Base-by-base conservation (phyloP, 2,888 invertebrate genomes). In the Apomyelois bistriatella region DNA sequence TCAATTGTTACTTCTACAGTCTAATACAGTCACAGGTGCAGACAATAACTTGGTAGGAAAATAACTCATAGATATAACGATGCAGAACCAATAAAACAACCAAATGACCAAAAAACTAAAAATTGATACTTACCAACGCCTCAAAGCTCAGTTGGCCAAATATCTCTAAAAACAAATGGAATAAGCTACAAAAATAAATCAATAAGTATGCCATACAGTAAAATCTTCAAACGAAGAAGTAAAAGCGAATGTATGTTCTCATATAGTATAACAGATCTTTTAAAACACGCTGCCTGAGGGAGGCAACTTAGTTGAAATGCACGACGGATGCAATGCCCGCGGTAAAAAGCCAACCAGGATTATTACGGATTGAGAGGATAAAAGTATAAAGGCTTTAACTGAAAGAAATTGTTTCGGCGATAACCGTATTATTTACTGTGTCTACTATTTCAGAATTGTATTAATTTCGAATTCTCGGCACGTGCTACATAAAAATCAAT, bases 281-380 rank as follows among this genome's bases (percentile, higher is more conserved):
- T 13, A 30, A 30, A 43, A 28, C 10, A 43, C n/a, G 22, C 17
- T 10, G 43, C 48, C 36, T 5, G 16, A 15, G 35, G 48, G 16
- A n/a, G 17, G 17, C 36, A 48, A 48, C 48, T 48, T 48, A 36
- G 48, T 48, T 48, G 36, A 37, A 48, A 48, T 48, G 48, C 37
- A 48, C 46, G 8, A 36, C 12, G 48, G 22, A 48, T 48, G 48
- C 48, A 48, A 6, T 16, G 47, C 35, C 22, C 36, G 17, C 7
- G 48, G 48, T 37, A 48, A 37, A 48, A 48, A 48, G 48, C 37
- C 17, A n/a, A 12, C 47, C 47, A 10, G 36, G 48, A 48, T 48
- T 48, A 36, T 48, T 36, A 48, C 42, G 48, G 13, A 30, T 10
- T 10, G 17, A 38, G 48, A 22, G 48, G 28, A 48, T 38, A 38